phyloP scores from a whole-genome alignment of 1,140 invertebrate species.

The Drosophila busckii region DNA sequence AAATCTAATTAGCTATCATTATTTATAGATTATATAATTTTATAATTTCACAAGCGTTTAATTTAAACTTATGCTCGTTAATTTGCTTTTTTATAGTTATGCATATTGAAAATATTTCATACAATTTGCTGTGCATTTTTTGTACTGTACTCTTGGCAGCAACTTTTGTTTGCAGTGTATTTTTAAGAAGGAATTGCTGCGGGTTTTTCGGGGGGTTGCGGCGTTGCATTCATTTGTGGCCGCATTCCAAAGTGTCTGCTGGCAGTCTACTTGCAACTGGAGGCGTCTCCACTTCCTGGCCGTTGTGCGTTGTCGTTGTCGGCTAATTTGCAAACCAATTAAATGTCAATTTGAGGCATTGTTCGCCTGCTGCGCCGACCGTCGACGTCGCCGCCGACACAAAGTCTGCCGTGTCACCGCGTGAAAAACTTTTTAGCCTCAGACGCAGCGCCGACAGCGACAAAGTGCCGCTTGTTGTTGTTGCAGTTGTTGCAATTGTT shows the following conservation, averaged over 20 bases:
- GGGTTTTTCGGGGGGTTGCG: too few species aligned
- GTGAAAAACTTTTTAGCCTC: conserved; percentile 10
- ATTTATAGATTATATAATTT: too few species aligned
- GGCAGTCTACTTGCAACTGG: conserved; percentile 16
- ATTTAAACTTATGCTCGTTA: too few species aligned
- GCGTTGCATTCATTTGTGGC: conserved; percentile 15
- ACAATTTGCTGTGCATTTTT: too few species aligned
- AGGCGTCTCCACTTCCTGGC: conserved; percentile 38
- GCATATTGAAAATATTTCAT: too few species aligned
- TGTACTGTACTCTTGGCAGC: too few species aligned
- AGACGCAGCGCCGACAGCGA: background rate
- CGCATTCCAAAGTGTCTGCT: conserved; percentile 11
- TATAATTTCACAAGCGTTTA: too few species aligned
- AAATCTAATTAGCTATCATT: too few species aligned
- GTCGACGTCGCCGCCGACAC: conserved; percentile 9
- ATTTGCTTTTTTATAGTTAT: too few species aligned
- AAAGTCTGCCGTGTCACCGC: conserved; percentile 34
- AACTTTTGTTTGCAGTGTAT: too few species aligned
- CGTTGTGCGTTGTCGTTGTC: conserved; percentile 16
- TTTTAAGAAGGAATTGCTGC: too few species aligned
- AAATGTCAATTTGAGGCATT: conserved; percentile 77
- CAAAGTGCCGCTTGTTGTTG: conserved; percentile 1
- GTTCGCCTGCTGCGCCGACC: conserved; percentile 25
- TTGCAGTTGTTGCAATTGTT: background rate
- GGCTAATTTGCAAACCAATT: conserved; percentile 78